Percentiles rank a stretch among this genome's conserved stretches.
These are phyloP conservation scores for Drosophila tani DNA, from an alignment of 1,140 invertebrate genomes.

Conservation along the genomic window DNA sequence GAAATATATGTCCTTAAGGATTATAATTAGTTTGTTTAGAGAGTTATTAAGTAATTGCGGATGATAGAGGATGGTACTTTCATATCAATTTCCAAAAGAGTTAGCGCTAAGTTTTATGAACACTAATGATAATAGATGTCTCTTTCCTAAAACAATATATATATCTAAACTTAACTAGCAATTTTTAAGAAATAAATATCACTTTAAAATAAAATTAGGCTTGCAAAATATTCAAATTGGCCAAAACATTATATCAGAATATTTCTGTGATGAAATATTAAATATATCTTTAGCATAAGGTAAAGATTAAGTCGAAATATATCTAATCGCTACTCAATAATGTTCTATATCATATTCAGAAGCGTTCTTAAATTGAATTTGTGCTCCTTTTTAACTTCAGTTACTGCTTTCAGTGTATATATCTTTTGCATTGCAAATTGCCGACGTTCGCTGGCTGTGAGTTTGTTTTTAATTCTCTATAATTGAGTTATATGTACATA, in stretches of 20 bases:
- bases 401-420: conserved; percentile 15
- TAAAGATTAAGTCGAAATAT: not conserved
- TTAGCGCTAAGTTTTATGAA: too few species aligned
- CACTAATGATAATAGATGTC: too few species aligned
- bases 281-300: too few species aligned
- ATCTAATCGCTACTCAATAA: too few species aligned
- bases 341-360: not conserved
- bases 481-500: conserved; percentile 82
- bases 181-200: too few species aligned
- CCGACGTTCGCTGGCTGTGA: conserved; percentile 63
- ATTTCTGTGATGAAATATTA: too few species aligned
- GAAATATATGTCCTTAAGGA: too few species aligned
- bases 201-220: too few species aligned
- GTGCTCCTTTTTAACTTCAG: not conserved
- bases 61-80: not conserved
- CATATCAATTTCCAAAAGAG: not conserved
- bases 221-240: too few species aligned
- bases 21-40: not conserved
- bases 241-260: too few species aligned
- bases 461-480: conserved; percentile 82
- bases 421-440: conserved; percentile 74
- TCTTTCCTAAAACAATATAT: too few species aligned
- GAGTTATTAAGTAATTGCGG: not conserved
- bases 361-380: not conserved
- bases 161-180: not conserved